Evolutionary conservation across 1,140 invertebrate species (phyloP).

Genomic region (Wiebesia pumilae): DNA sequence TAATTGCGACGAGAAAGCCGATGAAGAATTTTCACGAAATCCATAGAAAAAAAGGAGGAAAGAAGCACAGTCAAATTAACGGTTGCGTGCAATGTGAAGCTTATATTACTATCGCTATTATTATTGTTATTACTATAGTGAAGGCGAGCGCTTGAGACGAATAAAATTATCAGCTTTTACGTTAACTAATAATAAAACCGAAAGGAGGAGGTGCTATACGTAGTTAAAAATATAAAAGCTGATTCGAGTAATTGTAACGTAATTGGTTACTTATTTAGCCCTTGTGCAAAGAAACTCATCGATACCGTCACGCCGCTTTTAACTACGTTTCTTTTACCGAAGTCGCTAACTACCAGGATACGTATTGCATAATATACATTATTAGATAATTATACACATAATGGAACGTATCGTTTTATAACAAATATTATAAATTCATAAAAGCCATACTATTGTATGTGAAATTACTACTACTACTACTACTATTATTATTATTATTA

Average conservation of each 20-base stretch:
- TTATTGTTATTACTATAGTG: slow-evolving; percentile 5
- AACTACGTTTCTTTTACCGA: not conserved
- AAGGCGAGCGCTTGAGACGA: not conserved
- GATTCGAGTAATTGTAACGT: not conserved
- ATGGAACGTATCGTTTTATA: no score
- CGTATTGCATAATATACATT: no score
- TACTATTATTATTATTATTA: no score
- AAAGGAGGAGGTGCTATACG: not conserved
- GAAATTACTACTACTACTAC: no score
- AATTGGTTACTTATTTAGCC: not conserved
- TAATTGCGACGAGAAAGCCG: no score
- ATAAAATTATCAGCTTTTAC: not conserved
- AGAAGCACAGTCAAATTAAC: slow-evolving; percentile 4
- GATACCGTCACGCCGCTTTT: not conserved
- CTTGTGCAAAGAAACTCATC: not conserved
- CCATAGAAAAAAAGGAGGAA: not conserved
- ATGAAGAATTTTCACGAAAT: no score
- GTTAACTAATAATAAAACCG: not conserved
- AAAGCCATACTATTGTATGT: no score
- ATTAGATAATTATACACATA: no score
- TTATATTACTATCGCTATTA: slow-evolving; percentile 11
- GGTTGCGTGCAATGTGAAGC: not conserved
- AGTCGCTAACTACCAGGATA: not conserved
- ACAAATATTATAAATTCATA: no score
- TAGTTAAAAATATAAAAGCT: not conserved